Base-by-base conservation (phyloP, 1,140 invertebrate genomes). In the Hesperophylax magnus region DNA sequence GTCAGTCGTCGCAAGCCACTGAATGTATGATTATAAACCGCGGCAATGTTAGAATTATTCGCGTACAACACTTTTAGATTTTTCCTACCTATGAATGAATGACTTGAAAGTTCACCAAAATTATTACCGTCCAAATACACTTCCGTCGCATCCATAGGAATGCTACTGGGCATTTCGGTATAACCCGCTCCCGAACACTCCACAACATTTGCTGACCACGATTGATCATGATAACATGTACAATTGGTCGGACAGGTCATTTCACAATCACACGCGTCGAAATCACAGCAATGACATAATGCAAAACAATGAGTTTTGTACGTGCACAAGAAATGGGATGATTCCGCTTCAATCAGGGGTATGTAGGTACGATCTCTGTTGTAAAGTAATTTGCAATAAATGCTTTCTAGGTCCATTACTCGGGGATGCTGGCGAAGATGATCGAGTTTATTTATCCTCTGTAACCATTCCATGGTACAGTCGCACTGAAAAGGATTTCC, bases 131-230 rank as follows among this genome's bases (percentile, higher is more conserved):
- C 97, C 77, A 98, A 91, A 88, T 98, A 98, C 63, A 98, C 92
- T 91, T 97, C 96, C 11, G 96, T 97, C 79, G 96, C 96, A 88
- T 98, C 97, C 97, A 98, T 98, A 58, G 97, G 97, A 85, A 98
- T 96, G 74, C 93, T 93, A 56, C 93, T 94, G 1, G 97, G 97
- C 89, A 97, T 95, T 87, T 94, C 91, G 0, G 92, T 92, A 89
- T 96, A 96, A 76, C 93, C 94, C 53, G 93, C 93, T 53, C 93
- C 93, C 0, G 96, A 96, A 89, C 97, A 98, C 87, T 98, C 96
- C 17, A 98, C 97, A 75, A 98, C 96, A 87, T 98, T 98, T 15
- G 95, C 95, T 17, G 95, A 95, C 97, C 97, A 98, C 53, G 95
- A 95, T 86, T 97, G 96, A 88, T 98, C 97, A 87, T 98, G 96